A percentile compares a stretch with the other conserved stretches of the same genome.
Conservation (phyloP, 2,113 vertebrate genomes). For the Dromaius novaehollandiae region DNA sequence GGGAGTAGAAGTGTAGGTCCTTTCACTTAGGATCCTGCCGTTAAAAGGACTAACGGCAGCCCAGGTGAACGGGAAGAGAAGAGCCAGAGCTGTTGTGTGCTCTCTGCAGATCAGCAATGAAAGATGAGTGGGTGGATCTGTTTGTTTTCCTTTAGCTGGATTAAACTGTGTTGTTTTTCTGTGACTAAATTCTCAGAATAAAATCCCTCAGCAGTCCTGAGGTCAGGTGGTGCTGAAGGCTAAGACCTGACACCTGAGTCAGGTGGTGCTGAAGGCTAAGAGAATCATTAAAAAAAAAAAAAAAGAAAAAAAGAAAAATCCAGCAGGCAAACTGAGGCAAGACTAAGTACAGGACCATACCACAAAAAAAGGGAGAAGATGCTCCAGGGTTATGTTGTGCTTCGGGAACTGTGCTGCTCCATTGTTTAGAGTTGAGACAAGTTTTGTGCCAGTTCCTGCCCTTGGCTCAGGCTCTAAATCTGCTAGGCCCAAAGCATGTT, state of each 20-base stretch:
- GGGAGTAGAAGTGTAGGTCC: not conserved
- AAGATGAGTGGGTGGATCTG: constrained; percentile 15
- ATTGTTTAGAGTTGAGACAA: not conserved
- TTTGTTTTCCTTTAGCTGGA: constrained; percentile 37
- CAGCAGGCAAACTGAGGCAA: not conserved
- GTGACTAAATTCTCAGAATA: not conserved
- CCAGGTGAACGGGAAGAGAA: not conserved
- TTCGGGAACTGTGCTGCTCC: not conserved
- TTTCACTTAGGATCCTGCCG: not conserved
- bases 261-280: not conserved
- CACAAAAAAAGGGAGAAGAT: not conserved
- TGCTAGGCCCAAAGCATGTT: not conserved
- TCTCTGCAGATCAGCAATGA: not conserved
- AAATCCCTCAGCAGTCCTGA: not conserved
- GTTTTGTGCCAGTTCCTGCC: constrained; percentile 1
- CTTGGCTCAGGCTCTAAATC: not conserved
- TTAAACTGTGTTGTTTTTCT: constrained; percentile 8
- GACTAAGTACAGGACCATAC: not conserved
- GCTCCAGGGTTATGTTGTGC: not conserved
- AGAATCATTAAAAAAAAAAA: not conserved
- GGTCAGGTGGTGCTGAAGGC: not conserved
- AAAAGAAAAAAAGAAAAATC: not conserved
- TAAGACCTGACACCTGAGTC: not conserved
- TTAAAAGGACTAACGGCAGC: not conserved
- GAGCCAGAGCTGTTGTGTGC: not conserved